Evolutionary conservation across 1,140 invertebrate species (phyloP).

Genomic region (Trypoxylus dichotomus): DNA sequence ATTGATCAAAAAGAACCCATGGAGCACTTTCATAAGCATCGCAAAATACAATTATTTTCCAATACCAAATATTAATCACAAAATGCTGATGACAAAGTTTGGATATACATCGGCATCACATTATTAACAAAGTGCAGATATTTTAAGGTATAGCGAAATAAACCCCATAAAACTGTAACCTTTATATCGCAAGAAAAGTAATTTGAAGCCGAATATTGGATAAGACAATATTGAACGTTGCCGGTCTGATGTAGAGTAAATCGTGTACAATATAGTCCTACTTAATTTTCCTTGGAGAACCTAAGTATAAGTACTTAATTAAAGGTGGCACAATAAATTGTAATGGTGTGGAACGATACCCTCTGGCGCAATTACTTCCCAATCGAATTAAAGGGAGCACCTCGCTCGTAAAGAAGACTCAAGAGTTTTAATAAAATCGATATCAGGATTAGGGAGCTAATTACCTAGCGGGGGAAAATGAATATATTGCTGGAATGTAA

Average conservation of each 20-base stretch:
- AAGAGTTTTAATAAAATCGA: slow-evolving; percentile 37
- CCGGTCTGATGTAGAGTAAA: neutral
- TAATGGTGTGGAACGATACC: slow-evolving; percentile 39
- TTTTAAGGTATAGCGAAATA: neutral
- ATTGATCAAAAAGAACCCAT: no score
- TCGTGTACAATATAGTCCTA: slow-evolving; percentile 2
- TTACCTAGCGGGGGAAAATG: slow-evolving; percentile 18
- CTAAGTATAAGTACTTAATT: slow-evolving; percentile 40
- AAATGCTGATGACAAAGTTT: no score
- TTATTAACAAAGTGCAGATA: no score
- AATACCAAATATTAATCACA: no score
- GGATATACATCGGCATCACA: no score
- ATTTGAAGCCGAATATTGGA: neutral
- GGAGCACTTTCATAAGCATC: no score
- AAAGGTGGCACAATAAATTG: slow-evolving; percentile 42
- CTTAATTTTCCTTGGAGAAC: slow-evolving; percentile 38
- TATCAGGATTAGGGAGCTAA: slow-evolving; percentile 34
- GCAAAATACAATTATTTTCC: no score
- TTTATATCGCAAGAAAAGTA: neutral
- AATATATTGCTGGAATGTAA: neutral
- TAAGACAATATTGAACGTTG: neutral
- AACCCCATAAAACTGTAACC: neutral
- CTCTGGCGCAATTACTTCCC: slow-evolving; percentile 42
- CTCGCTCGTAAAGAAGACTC: slow-evolving; percentile 11
- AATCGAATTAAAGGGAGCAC: slow-evolving; percentile 36